Percentiles rank a stretch among this genome's conserved stretches.
These are phyloP conservation scores for Caenorhabditis sinica DNA, from an alignment of 2,888 invertebrate species.

Conservation along the genomic window DNA sequence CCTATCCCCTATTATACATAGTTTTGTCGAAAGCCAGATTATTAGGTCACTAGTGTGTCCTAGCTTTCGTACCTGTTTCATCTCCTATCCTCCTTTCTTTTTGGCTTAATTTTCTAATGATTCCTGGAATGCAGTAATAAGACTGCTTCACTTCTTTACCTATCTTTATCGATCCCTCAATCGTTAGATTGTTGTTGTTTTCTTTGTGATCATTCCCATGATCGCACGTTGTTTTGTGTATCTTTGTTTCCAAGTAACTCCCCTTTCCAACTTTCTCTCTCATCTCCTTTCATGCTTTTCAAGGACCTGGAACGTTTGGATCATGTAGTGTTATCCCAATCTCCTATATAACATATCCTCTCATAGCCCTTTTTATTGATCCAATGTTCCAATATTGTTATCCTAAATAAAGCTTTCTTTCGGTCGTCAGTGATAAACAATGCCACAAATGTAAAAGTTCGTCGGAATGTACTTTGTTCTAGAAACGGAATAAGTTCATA, in stretches of 20 bases:
- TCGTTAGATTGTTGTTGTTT: slow-evolving; percentile 64
- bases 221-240: slow-evolving; percentile 57
- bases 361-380: slow-evolving; percentile 13
- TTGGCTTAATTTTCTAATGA: slow-evolving; percentile 39
- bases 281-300: slow-evolving; percentile 47
- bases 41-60: slow-evolving; percentile 5
- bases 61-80: slow-evolving; percentile 15
- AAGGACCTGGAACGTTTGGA: slow-evolving; percentile 45
- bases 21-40: slow-evolving; percentile 8
- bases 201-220: slow-evolving; percentile 6
- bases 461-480: slow-evolving; percentile 24
- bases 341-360: slow-evolving; percentile 37
- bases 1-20: slow-evolving; percentile 22
- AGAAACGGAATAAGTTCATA: neutral
- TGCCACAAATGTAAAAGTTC: slow-evolving; percentile 30
- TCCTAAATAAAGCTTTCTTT: slow-evolving; percentile 59
- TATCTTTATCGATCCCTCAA: slow-evolving; percentile 30
- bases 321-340: slow-evolving; percentile 18
- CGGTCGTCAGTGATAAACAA: neutral
- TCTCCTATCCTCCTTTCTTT: slow-evolving; percentile 18
- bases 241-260: slow-evolving; percentile 44
- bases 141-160: slow-evolving; percentile 24
- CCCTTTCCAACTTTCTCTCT: slow-evolving; percentile 42
- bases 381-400: slow-evolving; percentile 44
- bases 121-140: slow-evolving; percentile 31